Evolutionary conservation across 2,113 vertebrate genomes (phyloP).

Genomic region (Patagioenas fasciata): DNA sequence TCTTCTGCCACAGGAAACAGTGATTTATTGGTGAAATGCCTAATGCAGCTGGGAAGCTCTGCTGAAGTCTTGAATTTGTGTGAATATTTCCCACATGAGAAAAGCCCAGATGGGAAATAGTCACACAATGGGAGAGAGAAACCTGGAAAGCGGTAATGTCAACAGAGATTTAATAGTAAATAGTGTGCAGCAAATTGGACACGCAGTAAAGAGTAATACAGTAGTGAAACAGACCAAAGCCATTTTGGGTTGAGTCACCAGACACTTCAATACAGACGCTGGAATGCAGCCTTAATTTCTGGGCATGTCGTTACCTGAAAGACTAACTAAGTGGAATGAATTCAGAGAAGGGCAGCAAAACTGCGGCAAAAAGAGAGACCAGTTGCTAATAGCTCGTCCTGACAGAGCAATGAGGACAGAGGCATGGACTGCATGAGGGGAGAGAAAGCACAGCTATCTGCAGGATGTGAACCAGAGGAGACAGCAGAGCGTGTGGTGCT

Average conservation of each 20-base stretch:
- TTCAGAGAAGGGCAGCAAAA: conserved; percentile 18
- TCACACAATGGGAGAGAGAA: conserved; percentile 49
- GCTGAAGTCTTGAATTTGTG: conserved; percentile 47
- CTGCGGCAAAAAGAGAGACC: background rate
- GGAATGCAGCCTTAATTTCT: conserved; percentile 56
- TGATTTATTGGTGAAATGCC: conserved; percentile 61
- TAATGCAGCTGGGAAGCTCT: conserved; percentile 55
- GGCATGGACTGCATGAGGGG: background rate
- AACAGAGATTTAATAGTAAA: conserved; percentile 55
- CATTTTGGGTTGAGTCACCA: conserved; percentile 3
- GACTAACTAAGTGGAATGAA: background rate
- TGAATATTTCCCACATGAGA: conserved; percentile 59
- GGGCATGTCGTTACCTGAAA: conserved; percentile 47
- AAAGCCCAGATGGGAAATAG: conserved; percentile 63
- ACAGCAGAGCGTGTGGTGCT: background rate
- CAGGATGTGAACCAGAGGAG: background rate
- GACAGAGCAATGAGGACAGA: accelerated
- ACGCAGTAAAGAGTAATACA: background rate
- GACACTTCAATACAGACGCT: background rate
- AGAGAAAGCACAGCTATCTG: background rate
- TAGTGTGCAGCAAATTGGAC: conserved; percentile 41
- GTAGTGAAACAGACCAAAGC: conserved; percentile 36
- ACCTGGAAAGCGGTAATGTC: conserved; percentile 48
- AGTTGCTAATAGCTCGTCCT: background rate
- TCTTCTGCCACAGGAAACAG: conserved; percentile 50